Percentiles rank a stretch among this genome's conserved stretches.
Evolutionary conservation across 1,140 invertebrate species (phyloP).

Genomic region (Trigoniulus corallinus): DNA sequence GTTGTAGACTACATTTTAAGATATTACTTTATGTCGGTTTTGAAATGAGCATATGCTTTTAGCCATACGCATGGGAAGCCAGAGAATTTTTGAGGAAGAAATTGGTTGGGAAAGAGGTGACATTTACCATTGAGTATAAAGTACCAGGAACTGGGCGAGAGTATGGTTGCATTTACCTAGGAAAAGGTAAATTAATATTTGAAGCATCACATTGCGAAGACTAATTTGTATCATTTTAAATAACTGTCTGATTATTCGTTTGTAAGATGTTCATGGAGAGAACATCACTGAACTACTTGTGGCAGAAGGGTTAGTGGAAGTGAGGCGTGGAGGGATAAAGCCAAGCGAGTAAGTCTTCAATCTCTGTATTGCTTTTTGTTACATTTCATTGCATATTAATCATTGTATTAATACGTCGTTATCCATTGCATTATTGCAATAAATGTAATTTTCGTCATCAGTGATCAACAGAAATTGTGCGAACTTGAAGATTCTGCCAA

Average conservation of each 20-base stretch:
- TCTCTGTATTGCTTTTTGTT: slow-evolving; percentile 11
- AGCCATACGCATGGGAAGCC: slow-evolving; percentile 88
- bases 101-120: slow-evolving; percentile 72
- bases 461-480: slow-evolving; percentile 31
- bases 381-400: too few species aligned
- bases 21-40: slow-evolving; percentile 8
- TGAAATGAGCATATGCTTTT: slow-evolving; percentile 7
- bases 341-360: slow-evolving; percentile 34
- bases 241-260: slow-evolving; percentile 4
- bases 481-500: slow-evolving; percentile 87
- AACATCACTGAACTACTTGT: slow-evolving; percentile 77
- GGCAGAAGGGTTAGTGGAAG: slow-evolving; percentile 67
- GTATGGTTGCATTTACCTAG: slow-evolving; percentile 73
- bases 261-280: slow-evolving; percentile 48
- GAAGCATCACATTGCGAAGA: too few species aligned
- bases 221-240: slow-evolving; percentile 7
- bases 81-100: slow-evolving; percentile 85
- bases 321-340: slow-evolving; percentile 56
- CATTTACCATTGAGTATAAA: slow-evolving; percentile 40
- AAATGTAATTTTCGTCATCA: slow-evolving; percentile 3
- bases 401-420: too few species aligned
- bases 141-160: slow-evolving; percentile 43
- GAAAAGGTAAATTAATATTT: slow-evolving; percentile 57
- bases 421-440: background rate
- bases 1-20: too few species aligned